Conservation (phyloP, 2,888 invertebrate genomes). For the Drosophila neonasuta region DNA sequence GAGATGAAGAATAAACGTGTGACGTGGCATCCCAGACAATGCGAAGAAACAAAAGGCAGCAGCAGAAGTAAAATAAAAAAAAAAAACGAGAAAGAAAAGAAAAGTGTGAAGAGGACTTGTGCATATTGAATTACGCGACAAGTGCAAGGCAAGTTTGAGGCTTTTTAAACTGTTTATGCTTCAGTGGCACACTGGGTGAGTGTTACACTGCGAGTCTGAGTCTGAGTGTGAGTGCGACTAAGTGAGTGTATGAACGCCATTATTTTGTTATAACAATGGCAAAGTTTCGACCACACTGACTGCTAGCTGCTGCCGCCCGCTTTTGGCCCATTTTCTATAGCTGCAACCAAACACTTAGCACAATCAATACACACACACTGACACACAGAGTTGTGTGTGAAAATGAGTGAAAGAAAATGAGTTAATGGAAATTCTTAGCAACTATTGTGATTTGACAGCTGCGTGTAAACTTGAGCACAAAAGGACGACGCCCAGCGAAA, state of each 20-base stretch:
- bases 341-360: slow-evolving; percentile 66
- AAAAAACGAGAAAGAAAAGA: slow-evolving; percentile 13
- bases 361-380: slow-evolving; percentile 57
- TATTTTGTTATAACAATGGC: slow-evolving; percentile 75
- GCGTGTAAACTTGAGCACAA: slow-evolving; percentile 72
- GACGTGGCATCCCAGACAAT: slow-evolving; percentile 1
- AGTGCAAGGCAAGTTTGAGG: slow-evolving; percentile 73
- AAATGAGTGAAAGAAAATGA: slow-evolving; percentile 71
- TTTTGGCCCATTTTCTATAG: slow-evolving; percentile 12
- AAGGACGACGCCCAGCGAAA: slow-evolving; percentile 41
- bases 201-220: slow-evolving; percentile 12
- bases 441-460: slow-evolving; percentile 77
- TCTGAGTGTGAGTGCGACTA: slow-evolving; percentile 23
- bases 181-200: slow-evolving; percentile 19
- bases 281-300: slow-evolving; percentile 52
- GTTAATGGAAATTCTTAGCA: slow-evolving; percentile 76
- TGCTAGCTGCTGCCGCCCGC: too few relatives aligned
- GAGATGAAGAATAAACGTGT: slow-evolving; percentile 1
- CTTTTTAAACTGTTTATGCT: slow-evolving; percentile 71
- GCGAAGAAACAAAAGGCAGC: slow-evolving; percentile 38
- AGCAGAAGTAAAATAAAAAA: slow-evolving; percentile 5
- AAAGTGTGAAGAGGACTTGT: slow-evolving; percentile 52
- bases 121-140: slow-evolving; percentile 78
- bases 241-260: slow-evolving; percentile 60
- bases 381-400: slow-evolving; percentile 31